Base-by-base conservation (phyloP, 2,797 vertebrate genomes). In the Enteromius mattozi region DNA sequence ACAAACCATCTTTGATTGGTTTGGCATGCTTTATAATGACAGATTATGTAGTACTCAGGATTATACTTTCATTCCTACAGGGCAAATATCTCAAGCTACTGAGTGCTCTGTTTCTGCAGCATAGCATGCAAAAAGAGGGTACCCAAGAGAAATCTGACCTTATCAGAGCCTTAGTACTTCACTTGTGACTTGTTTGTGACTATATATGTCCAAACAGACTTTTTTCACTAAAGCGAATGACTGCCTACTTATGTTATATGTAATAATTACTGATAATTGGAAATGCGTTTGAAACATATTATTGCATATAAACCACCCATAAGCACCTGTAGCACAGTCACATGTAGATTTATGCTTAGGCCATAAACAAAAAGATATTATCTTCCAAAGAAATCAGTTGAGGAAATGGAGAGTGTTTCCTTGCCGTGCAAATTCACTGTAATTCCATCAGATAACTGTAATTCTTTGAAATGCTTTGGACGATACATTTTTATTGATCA, bases 321-420 rank as follows among this genome's bases (percentile, higher is more conserved):
- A 75, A 75, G 10, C 45, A 49, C 47, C 12, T 1, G 27, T 16
- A 2, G 17, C 47, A 54, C 71, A 9, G 27, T 54, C 27, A 51
- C 17, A 35, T 40, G 2, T 74, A 77, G 35, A 63, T 59, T 8
- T 1, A 10, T 45, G 16, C 71, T 4, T n/a, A 33, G 75, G 37
- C 19, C 17, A 65, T 51, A 42, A 66, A 65, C n/a, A 1, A 19
- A 14, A 65, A 35, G 21, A 65, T 47, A 51, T 66, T 12, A 82
- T 63, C 30, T 51, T 17, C 51, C 13, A 35, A 7, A 86, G 9
- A 40, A 72, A 63, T 66, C 54, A 45, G 40, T 24, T n/a, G 27
- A 81, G 78, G 71, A 81, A 85, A 80, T 42, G 24, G 51, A 69
- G 35, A 75, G 37, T 30, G 72, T 86, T 72, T 84, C 81, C 84